Percentiles rank a stretch among this genome's conserved stretches.
Conservation (phyloP, 2,888 invertebrate species). For the Andrena hattorfiana region DNA sequence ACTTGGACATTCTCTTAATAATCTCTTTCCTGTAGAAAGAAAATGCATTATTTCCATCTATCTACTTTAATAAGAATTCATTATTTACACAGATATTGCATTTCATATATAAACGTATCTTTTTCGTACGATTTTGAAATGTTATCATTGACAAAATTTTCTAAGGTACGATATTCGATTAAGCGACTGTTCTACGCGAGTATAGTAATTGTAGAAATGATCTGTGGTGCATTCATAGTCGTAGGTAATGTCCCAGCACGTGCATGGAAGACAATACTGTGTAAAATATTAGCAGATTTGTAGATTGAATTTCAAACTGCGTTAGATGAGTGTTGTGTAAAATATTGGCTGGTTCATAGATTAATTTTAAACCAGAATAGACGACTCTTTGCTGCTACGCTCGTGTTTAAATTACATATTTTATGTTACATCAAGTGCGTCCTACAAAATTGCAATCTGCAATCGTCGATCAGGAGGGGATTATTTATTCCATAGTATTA, state of each 20-base stretch:
- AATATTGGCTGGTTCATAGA: neutral
- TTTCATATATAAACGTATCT: neutral
- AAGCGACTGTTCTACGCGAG: neutral
- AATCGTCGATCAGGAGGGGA: neutral
- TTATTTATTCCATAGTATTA: neutral
- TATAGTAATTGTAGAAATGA: neutral
- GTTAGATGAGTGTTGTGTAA: conserved; percentile 3
- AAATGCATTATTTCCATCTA: neutral
- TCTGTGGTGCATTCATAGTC: neutral
- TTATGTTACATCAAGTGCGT: neutral
- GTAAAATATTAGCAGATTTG: neutral
- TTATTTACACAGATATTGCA: neutral
- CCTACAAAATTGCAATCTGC: neutral
- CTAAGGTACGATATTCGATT: neutral
- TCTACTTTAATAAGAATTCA: neutral
- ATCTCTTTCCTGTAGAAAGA: neutral
- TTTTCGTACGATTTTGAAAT: neutral
- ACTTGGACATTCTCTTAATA: too few relatives aligned
- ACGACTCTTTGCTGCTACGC: neutral
- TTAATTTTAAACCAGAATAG: neutral
- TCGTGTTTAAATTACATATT: neutral
- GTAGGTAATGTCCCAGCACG: conserved; percentile 5
- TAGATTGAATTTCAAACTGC: conserved; percentile 2
- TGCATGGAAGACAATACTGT: conserved; percentile 9
- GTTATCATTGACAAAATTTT: neutral